phyloP scores from a whole-genome alignment of 2,797 vertebrate species.

The Botia almorhae region DNA sequence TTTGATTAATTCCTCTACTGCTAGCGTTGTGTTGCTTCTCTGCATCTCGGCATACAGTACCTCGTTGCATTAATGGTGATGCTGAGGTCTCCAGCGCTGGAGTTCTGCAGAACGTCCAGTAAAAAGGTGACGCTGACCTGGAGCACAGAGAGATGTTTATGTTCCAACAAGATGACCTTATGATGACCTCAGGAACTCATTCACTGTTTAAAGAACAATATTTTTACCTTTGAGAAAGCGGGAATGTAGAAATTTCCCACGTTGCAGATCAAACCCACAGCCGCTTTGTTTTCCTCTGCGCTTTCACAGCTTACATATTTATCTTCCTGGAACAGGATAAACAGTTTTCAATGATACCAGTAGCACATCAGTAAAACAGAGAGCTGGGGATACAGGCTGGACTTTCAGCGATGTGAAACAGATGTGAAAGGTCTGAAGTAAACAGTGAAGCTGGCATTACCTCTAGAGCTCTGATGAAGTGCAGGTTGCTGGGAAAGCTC shows the following conservation, averaged over 20 bases:
- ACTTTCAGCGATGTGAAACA: neutral
- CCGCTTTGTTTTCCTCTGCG: slow-evolving; percentile 75
- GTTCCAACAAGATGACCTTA: neutral
- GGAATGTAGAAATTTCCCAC: slow-evolving; percentile 85
- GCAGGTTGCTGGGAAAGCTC: slow-evolving; percentile 83
- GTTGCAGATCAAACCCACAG: slow-evolving; percentile 79
- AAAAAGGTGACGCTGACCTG: slow-evolving; percentile 89
- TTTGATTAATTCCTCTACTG: too few relatives aligned
- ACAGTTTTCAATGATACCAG: neutral
- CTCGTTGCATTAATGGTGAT: slow-evolving; percentile 84
- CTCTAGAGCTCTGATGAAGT: slow-evolving; percentile 86
- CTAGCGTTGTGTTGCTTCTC: too few relatives aligned
- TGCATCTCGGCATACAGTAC: slow-evolving; percentile 68
- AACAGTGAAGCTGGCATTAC: slow-evolving; percentile 29
- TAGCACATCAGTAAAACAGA: neutral
- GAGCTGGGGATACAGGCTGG: neutral
- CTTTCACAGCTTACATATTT: slow-evolving; percentile 85
- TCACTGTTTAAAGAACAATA: neutral
- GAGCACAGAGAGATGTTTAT: slow-evolving; percentile 52
- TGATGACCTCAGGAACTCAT: neutral
- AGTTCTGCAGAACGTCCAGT: slow-evolving; percentile 87
- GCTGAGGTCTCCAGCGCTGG: slow-evolving; percentile 81
- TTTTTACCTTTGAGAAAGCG: slow-evolving; percentile 81
- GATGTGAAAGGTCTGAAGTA: neutral
- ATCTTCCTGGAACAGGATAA: slow-evolving; percentile 79